Percentiles rank a stretch among this genome's conserved stretches.
phyloP scores from a whole-genome alignment of 2,888 invertebrate genomes.

The Odontocolon sp. region DNA sequence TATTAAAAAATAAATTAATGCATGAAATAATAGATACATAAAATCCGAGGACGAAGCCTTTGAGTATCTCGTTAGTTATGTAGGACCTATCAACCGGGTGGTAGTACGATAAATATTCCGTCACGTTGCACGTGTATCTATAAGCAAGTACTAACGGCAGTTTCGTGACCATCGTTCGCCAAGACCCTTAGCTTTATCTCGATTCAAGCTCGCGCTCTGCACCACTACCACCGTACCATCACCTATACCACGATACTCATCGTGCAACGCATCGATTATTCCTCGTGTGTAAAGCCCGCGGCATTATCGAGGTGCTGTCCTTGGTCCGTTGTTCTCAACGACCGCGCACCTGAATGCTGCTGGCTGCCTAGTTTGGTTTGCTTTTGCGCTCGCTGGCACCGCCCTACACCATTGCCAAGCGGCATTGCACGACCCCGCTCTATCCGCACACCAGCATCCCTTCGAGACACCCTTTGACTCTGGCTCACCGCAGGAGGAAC shows the following conservation, averaged over 20 bases:
- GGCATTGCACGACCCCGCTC: slow-evolving; percentile 3
- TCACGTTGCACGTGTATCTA: not conserved
- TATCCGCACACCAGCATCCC: slow-evolving; percentile 15
- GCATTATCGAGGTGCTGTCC: slow-evolving; percentile 70
- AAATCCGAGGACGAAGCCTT: no score
- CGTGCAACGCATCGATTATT: slow-evolving; percentile 75
- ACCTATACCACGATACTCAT: slow-evolving; percentile 47
- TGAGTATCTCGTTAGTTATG: no score
- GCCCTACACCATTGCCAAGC: slow-evolving; percentile 54
- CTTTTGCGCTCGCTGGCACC: slow-evolving; percentile 59
- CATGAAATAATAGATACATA: no score
- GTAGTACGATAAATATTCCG: not conserved
- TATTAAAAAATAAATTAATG: no score
- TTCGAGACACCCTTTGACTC: slow-evolving; percentile 39
- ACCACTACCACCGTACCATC: not conserved
- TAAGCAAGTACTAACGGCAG: slow-evolving; percentile 6
- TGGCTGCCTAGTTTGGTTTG: slow-evolving; percentile 32
- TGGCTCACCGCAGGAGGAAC: no score
- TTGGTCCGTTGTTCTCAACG: slow-evolving; percentile 69
- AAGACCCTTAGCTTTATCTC: slow-evolving; percentile 70
- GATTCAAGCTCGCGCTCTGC: slow-evolving; percentile 58
- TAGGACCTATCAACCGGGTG: no score
- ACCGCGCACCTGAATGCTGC: slow-evolving; percentile 72
- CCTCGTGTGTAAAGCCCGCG: slow-evolving; percentile 68
- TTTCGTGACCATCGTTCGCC: slow-evolving; percentile 36